A percentile compares a stretch with the other conserved stretches of the same genome.
phyloP scores from a whole-genome alignment of 2,888 invertebrate species.

The Aphidoletes aphidimyza region DNA sequence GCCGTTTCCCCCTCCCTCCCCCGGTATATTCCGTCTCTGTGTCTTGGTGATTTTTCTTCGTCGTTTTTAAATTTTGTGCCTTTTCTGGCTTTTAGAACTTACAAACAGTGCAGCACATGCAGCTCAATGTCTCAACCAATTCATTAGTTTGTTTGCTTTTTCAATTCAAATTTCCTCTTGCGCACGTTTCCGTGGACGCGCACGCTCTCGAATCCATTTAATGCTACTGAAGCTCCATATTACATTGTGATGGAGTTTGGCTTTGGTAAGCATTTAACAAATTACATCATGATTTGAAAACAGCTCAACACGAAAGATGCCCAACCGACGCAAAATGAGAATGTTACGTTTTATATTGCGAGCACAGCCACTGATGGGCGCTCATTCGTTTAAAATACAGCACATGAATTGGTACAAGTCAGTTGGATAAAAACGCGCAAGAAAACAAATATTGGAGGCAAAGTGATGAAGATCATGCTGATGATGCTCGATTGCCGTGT shows the following conservation, averaged over 20 bases:
- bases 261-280: conserved; percentile 46
- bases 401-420: too few species aligned
- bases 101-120: conserved; percentile 27
- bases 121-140: conserved; percentile 9
- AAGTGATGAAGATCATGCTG: conserved; percentile 51
- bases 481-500: conserved; percentile 48
- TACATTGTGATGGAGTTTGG: background rate
- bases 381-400: background rate
- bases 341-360: too few species aligned
- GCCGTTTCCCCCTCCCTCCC: background rate
- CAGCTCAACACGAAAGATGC: background rate
- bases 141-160: conserved; percentile 43
- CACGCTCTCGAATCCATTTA: background rate
- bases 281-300: conserved; percentile 49
- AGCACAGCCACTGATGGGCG: too few species aligned
- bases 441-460: background rate
- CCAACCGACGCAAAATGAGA: background rate
- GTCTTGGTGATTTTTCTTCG: background rate
- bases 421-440: conserved; percentile 28
- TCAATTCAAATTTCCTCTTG: background rate
- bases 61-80: background rate
- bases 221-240: background rate
- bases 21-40: background rate
- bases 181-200: background rate
- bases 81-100: background rate